phyloP scores from a whole-genome alignment of 2,113 vertebrate genomes.

The Podarcis raffonei region DNA sequence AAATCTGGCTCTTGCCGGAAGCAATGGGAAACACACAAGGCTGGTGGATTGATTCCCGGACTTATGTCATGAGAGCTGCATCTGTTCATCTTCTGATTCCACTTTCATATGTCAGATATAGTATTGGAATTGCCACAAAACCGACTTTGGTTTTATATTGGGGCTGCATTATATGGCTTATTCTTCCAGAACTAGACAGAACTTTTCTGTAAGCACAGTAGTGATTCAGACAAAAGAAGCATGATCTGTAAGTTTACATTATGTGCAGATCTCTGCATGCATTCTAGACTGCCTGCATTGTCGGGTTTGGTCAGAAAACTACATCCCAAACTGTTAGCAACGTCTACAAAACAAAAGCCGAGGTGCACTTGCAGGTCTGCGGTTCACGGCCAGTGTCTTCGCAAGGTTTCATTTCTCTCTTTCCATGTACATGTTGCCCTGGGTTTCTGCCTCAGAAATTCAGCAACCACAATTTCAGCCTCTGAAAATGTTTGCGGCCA shows the following conservation, averaged over 20 bases:
- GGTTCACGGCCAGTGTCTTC: background rate
- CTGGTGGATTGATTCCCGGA: constrained; percentile 3
- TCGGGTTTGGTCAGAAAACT: background rate
- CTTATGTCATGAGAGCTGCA: background rate
- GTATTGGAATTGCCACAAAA: background rate
- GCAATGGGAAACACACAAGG: background rate
- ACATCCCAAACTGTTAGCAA: background rate
- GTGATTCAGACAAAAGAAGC: background rate
- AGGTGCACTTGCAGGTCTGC: background rate
- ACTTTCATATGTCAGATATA: background rate
- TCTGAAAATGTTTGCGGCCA: background rate
- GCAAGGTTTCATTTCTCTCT: background rate
- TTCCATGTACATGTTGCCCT: background rate
- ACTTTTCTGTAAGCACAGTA: background rate
- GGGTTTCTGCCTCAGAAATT: background rate
- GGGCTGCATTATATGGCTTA: background rate
- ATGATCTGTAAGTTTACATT: no score
- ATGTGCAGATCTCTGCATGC: background rate
- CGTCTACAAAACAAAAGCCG: background rate
- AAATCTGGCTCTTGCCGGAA: background rate
- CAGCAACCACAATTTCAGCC: background rate
- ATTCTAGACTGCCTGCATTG: background rate
- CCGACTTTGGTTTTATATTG: background rate
- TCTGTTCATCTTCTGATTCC: background rate
- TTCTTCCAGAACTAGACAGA: background rate